Evolutionary conservation across 1,140 invertebrate species (phyloP).

Genomic region (Brachionus koreanus): DNA sequence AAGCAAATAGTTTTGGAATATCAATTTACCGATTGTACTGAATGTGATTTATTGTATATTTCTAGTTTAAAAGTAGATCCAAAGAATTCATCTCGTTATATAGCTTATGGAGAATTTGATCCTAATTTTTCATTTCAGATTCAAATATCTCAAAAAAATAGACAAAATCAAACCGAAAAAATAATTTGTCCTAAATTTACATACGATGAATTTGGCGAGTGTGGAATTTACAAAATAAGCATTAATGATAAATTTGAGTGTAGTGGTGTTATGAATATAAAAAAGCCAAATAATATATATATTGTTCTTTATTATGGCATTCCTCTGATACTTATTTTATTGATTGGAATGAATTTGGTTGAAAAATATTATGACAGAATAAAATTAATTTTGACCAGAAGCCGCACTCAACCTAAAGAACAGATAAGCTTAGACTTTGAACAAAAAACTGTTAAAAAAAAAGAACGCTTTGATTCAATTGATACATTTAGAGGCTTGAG

Average conservation of each 20-base stretch:
- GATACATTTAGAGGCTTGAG: conserved; percentile 45
- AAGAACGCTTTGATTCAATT: conserved; percentile 20
- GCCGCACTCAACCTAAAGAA: neutral
- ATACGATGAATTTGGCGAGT: neutral
- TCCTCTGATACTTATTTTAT: neutral
- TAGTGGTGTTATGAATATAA: neutral
- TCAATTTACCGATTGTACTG: conserved; percentile 4
- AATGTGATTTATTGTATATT: neutral
- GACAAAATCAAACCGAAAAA: neutral
- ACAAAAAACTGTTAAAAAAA: neutral
- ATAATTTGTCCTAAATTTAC: neutral
- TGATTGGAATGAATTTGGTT: neutral
- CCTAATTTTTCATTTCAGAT: neutral
- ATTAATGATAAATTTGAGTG: neutral
- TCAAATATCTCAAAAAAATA: conserved; percentile 8
- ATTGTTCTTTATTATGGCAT: neutral
- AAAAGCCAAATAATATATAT: conserved; percentile 1
- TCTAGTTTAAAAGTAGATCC: neutral
- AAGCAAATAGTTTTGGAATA: neutral
- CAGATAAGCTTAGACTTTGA: neutral
- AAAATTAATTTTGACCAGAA: neutral
- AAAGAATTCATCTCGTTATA: neutral
- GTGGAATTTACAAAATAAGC: neutral
- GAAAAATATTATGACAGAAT: conserved; percentile 19
- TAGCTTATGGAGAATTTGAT: neutral